Evolutionary conservation across 2,888 invertebrate species (phyloP).

Genomic region (Sclerodermus sp.): DNA sequence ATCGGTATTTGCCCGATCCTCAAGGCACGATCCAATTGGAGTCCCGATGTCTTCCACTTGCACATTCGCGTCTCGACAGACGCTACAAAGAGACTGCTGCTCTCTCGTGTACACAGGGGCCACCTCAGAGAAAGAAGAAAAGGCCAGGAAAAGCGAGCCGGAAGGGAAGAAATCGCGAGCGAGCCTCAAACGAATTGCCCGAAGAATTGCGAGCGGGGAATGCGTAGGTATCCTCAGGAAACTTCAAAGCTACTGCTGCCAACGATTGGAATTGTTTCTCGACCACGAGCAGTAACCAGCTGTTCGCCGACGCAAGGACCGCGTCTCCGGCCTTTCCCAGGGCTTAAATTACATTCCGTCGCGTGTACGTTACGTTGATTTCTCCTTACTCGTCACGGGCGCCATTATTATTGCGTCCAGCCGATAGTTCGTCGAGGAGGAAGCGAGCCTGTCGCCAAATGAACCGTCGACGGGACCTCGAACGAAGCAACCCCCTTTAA

Average conservation of each 20-base stretch:
- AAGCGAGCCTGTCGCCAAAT: too few relatives aligned
- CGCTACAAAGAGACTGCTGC: slow-evolving; percentile 1
- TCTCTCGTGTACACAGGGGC: not conserved
- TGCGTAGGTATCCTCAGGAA: slow-evolving; percentile 45
- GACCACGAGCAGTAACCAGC: slow-evolving; percentile 23
- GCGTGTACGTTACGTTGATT: slow-evolving; percentile 25
- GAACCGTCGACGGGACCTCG: too few relatives aligned
- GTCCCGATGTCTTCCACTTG: slow-evolving; percentile 16
- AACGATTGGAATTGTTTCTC: slow-evolving; percentile 54
- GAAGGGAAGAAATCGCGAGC: not conserved
- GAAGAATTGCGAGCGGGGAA: slow-evolving; percentile 26
- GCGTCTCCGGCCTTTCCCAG: slow-evolving; percentile 29
- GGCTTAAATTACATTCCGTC: slow-evolving; percentile 50
- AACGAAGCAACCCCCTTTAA: too few relatives aligned
- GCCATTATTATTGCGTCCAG: too few relatives aligned
- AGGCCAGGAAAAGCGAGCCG: not conserved
- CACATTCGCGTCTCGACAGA: slow-evolving; percentile 11
- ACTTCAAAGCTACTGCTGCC: slow-evolving; percentile 44
- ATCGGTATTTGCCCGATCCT: slow-evolving; percentile 28
- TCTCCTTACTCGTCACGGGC: slow-evolving; percentile 16
- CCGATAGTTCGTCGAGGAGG: not conserved
- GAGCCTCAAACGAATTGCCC: slow-evolving; percentile 30
- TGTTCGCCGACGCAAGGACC: not conserved
- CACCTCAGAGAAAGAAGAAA: not conserved
- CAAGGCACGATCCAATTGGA: slow-evolving; percentile 33